Evolutionary conservation across 2,797 vertebrate genomes (phyloP), one percentile per base, ranked within the genome.

Genomic region (Macropodus opercularis): DNA sequence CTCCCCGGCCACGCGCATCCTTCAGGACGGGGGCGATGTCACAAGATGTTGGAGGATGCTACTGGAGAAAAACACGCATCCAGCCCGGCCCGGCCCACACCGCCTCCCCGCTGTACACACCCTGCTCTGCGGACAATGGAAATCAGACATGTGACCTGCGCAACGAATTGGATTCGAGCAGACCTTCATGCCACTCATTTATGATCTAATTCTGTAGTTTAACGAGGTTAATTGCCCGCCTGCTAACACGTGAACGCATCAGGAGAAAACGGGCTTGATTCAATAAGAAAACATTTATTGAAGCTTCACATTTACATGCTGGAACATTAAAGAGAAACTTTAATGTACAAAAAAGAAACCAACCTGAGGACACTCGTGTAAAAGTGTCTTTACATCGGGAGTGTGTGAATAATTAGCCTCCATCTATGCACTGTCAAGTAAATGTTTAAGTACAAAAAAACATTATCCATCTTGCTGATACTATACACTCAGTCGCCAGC

Each of bases 61-160:
- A 79, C 35, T 51, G 61, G 14, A 41, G 39, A 26, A 57, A 57
- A 50, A 36, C 36, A 74, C 10, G 38, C 59, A 35, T 21, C 22
- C 55, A 23, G 35, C 32, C 49, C 61, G 35, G 43, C 75, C 58
- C 69, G 78, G 48, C 83, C 81, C 86, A 84, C 84, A 76, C 80
- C 52, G 47, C 40, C 31, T 53, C 75, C 67, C 77, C 38, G 17
- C 35, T 14, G 90, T 57, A 87, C 90, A 92, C 92, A 87, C 92
- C 92, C 91, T 90, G 80, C 82, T 87, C 86, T 87, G 89, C 86
- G 89, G 90, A 93, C 92, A 93, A 93, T 92, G 70, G 87, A 65
- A 55, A 63, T 0, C 40, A 61, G 27, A 43, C 89, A 91, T 46
- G 88, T 90, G 90, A 91, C 85, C 60, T 18, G 63, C 39, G 51